Evolutionary conservation across 2,113 vertebrate genomes (phyloP).

Genomic region (Hystrix cristata): DNA sequence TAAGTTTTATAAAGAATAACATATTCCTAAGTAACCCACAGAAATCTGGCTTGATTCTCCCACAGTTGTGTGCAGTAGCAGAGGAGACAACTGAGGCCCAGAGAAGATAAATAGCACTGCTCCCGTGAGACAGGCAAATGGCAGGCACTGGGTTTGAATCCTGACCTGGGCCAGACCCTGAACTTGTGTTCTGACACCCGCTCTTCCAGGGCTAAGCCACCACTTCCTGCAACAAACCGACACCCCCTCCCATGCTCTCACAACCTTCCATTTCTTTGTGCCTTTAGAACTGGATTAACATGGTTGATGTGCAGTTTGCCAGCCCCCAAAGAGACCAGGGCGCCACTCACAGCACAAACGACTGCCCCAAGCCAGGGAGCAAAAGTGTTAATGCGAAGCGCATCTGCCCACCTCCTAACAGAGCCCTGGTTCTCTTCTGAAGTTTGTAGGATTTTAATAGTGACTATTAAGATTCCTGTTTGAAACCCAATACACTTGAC

Average conservation of each 20-base stretch:
- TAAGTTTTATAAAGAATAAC: neutral
- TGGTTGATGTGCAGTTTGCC: too few species aligned
- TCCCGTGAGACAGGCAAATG: neutral
- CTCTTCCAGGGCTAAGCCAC: neutral
- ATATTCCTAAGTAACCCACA: neutral
- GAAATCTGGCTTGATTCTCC: neutral
- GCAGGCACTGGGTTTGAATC: neutral
- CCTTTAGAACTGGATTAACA: neutral
- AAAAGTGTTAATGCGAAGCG: neutral
- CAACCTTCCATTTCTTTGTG: neutral
- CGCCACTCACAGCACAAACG: neutral
- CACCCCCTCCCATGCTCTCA: neutral
- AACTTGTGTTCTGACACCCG: neutral
- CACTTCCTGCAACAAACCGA: neutral
- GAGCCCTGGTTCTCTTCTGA: neutral
- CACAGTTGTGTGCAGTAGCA: fast-evolving
- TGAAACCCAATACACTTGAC: slow-evolving; percentile 33
- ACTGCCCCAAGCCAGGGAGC: fast-evolving
- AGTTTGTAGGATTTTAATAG: neutral
- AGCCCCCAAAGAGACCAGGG: neutral
- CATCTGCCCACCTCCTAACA: neutral
- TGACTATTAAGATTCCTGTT: neutral
- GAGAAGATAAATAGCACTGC: neutral
- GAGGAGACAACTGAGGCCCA: neutral
- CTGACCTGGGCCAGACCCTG: neutral